Evolutionary conservation across 2,113 vertebrate species (phyloP).

Genomic region (Thermophis baileyi): DNA sequence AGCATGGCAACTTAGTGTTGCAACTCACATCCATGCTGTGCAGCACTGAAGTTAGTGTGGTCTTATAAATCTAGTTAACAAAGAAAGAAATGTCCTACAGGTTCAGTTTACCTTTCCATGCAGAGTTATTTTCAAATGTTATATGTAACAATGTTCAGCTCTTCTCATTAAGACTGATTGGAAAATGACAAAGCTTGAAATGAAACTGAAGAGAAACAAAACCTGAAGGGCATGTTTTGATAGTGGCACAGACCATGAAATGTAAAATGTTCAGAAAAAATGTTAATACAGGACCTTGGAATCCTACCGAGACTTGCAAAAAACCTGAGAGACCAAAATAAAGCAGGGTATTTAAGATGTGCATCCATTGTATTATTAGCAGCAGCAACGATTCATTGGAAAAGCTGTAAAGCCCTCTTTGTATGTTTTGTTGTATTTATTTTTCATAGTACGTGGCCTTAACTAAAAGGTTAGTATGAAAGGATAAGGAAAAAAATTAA

Average conservation of each 20-base stretch:
- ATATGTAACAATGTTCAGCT: background rate
- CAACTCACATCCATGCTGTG: background rate
- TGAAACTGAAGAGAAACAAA: background rate
- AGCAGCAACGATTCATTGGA: background rate
- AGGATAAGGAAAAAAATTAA: conserved; percentile 29
- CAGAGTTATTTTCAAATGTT: background rate
- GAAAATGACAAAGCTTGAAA: background rate
- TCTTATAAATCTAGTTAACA: background rate
- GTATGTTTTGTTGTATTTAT: background rate
- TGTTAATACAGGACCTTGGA: background rate
- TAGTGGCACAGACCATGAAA: background rate
- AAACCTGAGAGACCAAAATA: background rate
- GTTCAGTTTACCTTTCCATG: background rate
- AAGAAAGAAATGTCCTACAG: background rate
- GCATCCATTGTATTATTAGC: background rate
- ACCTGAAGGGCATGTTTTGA: background rate
- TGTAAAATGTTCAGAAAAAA: background rate
- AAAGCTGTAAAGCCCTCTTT: background rate
- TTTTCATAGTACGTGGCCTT: background rate
- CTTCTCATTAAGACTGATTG: background rate
- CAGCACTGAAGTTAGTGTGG: background rate
- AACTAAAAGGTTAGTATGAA: background rate
- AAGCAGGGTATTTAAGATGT: background rate
- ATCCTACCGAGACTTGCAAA: background rate
- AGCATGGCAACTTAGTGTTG: background rate